Conservation (phyloP, 2,888 invertebrate species). For the Sycophila texana region DNA sequence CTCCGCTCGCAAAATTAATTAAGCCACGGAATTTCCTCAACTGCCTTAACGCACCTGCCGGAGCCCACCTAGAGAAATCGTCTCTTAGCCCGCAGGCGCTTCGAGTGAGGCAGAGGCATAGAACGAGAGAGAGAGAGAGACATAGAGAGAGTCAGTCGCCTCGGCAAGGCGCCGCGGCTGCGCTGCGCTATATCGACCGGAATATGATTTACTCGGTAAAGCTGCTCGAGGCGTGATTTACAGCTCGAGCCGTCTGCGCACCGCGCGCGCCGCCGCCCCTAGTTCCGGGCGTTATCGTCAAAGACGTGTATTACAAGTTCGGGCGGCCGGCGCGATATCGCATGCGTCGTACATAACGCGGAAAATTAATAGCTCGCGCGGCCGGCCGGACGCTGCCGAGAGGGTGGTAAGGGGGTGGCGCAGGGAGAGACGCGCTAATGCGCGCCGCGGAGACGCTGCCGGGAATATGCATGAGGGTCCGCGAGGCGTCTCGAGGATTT, state of each 20-base stretch:
- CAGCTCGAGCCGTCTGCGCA: conserved; percentile 20
- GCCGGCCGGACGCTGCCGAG: background rate
- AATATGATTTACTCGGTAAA: conserved; percentile 57
- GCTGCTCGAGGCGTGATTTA: conserved; percentile 57
- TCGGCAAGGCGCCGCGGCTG: background rate
- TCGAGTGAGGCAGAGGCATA: background rate
- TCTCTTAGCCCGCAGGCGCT: background rate
- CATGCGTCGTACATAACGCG: conserved; percentile 51
- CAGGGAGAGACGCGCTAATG: conserved; percentile 43
- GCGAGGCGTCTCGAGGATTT: conserved; percentile 64
- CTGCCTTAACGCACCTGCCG: background rate
- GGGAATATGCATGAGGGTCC: conserved; percentile 72
- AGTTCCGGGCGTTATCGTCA: conserved; percentile 52
- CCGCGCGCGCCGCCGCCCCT: background rate
- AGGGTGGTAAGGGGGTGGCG: conserved; percentile 15
- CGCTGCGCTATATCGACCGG: conserved; percentile 51
- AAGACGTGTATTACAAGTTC: conserved; percentile 55
- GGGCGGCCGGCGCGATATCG: conserved; percentile 38
- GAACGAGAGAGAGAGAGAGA: too few relatives aligned
- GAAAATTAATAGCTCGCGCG: conserved; percentile 67
- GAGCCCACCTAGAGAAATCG: background rate
- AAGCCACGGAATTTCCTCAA: background rate
- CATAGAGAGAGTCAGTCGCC: background rate
- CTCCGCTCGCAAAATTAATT: conserved; percentile 12
- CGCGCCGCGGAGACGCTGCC: conserved; percentile 60